These are phyloP conservation scores for Drosophila ogumai DNA, from an alignment of 1,140 invertebrate genomes.

Conservation along the genomic window DNA sequence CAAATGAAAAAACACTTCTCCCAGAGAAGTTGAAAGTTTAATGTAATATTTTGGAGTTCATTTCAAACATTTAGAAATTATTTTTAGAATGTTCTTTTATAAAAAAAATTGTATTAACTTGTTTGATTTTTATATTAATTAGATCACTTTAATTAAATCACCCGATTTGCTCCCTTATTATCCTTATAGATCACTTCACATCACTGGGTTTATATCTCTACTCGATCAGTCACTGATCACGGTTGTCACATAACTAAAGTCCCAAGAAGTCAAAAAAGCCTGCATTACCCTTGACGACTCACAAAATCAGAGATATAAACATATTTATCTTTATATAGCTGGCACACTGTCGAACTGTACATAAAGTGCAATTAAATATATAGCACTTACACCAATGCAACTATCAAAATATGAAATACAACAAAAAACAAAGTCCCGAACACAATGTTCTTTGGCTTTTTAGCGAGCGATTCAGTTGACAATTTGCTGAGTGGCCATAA, in stretches of 20 bases:
- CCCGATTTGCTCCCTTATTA: neutral
- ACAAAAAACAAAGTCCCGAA: slow-evolving; percentile 12
- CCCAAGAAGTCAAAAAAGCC: neutral
- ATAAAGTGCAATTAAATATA: slow-evolving; percentile 72
- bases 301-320: slow-evolving; percentile 1
- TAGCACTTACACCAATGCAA: slow-evolving; percentile 17
- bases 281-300: slow-evolving; percentile 15
- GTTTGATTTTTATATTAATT: neutral
- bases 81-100: too few relatives aligned
- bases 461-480: neutral
- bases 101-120: neutral
- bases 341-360: slow-evolving; percentile 35
- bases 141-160: neutral
- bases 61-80: neutral
- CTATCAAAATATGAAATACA: slow-evolving; percentile 6
- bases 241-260: slow-evolving; percentile 17
- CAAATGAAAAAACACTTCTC: neutral
- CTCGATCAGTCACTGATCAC: slow-evolving; percentile 23
- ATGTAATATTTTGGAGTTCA: neutral
- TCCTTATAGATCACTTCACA: neutral
- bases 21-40: neutral
- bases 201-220: neutral
- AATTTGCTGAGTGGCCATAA: slow-evolving; percentile 46
- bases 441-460: slow-evolving; percentile 27
- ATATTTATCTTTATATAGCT: slow-evolving; percentile 19